Base-by-base conservation (phyloP, 2,888 invertebrate genomes). In the Tenthredo distinguenda region DNA sequence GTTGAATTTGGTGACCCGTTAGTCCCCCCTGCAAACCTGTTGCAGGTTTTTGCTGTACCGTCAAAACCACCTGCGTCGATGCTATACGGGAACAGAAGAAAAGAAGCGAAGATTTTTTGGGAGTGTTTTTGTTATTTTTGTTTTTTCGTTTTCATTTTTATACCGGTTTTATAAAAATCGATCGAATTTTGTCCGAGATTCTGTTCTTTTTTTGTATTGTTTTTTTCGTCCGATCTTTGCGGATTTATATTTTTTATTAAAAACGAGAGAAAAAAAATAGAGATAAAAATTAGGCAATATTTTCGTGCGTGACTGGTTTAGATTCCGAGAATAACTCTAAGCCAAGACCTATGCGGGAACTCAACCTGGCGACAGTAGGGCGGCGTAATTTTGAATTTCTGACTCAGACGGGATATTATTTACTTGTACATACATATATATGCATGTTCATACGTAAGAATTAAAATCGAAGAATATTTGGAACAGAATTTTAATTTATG, bases 11-110 rank as follows among this genome's bases (percentile, higher is more conserved):
- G 91, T 92, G 94, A 92, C 90, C 94, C 86, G 95, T 94, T 83
- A 95, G 94, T 86, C 94, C 93, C 90, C 94, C 93, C 86, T 88
- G 92, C 86, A 93, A 91, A 77, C 93, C 91, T 82, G 90, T 89
- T 84, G 92, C 91, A 40, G 94, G 93, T 89, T 94, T 95, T 91
- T 96, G 96, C 91, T 96, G 96, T 26, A 96, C 96, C 85, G 96
- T 96, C 92, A 96, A 93, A 90, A 96, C 95, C 89, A 96, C 96
- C 94, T 96, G 95, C 84, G 95, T 95, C 86, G 95, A 95, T 87
- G 96, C 96, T 96, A 93, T 55, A 47, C 15, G 47, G 94, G 89
- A 90, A 58, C 15, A 50, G 12, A 15, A 26, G 7, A 50, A 1
- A 26, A 7, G 9, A 18, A 55, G 10, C 1, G 0, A 21, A 62